A percentile compares a stretch with the other conserved stretches of the same genome.
phyloP scores from a whole-genome alignment of 2,113 vertebrate species.

The Poecilia latipinna region DNA sequence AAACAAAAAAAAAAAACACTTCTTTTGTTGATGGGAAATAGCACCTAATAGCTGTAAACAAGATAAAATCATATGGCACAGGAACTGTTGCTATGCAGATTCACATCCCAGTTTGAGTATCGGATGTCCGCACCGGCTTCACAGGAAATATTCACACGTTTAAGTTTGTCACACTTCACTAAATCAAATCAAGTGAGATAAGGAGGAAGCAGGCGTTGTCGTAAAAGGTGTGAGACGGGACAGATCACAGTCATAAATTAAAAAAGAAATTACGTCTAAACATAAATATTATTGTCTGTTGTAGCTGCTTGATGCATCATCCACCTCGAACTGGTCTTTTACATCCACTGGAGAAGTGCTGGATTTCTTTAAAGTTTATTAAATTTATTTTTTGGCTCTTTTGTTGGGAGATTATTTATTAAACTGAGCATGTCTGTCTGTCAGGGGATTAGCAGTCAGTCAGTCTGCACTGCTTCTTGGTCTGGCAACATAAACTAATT shows the following conservation, averaged over 20 bases:
- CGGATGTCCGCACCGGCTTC: background rate
- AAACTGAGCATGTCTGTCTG: slow-evolving; percentile 36
- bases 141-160: slow-evolving; percentile 14
- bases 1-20: too few relatives aligned
- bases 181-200: slow-evolving; percentile 10
- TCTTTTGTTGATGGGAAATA: background rate
- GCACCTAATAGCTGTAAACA: background rate
- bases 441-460: slow-evolving; percentile 45
- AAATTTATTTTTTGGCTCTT: slow-evolving; percentile 19
- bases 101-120: background rate
- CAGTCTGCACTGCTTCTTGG: slow-evolving; percentile 42
- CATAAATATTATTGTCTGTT: slow-evolving; percentile 23
- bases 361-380: slow-evolving; percentile 22
- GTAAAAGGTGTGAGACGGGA: slow-evolving; percentile 3
- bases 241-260: slow-evolving; percentile 22
- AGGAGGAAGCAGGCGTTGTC: background rate
- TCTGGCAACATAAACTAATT: slow-evolving; percentile 64
- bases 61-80: background rate
- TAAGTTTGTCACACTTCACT: background rate
- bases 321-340: background rate
- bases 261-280: slow-evolving; percentile 30
- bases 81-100: background rate
- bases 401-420: slow-evolving; percentile 39
- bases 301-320: slow-evolving; percentile 26
- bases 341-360: background rate